Conservation (phyloP, 2,113 vertebrate genomes). For the Colius striatus region DNA sequence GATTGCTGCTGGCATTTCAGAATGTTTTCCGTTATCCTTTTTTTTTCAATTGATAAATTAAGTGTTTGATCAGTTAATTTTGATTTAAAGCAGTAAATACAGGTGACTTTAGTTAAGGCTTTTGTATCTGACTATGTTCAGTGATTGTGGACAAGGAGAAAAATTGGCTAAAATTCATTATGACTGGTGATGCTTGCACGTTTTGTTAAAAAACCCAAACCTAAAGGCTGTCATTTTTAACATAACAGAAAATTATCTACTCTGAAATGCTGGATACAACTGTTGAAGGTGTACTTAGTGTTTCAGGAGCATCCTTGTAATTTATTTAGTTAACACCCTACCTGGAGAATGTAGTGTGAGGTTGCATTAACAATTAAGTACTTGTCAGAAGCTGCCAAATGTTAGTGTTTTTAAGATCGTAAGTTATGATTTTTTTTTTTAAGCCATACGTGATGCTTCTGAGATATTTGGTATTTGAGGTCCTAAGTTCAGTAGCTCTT, state of each 20-base stretch:
- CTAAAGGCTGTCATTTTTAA: neutral
- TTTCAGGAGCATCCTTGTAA: neutral
- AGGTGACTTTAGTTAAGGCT: neutral
- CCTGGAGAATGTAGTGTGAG: neutral
- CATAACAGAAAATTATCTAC: neutral
- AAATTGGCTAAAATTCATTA: neutral
- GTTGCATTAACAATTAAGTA: neutral
- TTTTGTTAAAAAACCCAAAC: neutral
- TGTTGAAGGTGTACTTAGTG: neutral
- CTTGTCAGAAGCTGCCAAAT: neutral
- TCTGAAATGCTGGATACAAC: neutral
- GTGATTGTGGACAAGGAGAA: neutral
- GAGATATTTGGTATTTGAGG: neutral
- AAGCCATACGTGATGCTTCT: neutral
- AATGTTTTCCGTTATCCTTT: neutral
- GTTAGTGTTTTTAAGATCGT: neutral
- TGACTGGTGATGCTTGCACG: neutral
- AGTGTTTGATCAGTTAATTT: neutral
- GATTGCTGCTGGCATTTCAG: neutral
- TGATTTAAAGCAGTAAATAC: neutral
- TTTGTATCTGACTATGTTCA: neutral
- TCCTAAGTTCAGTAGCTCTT: neutral
- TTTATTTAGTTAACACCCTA: neutral
- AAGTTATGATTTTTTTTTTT: neutral
- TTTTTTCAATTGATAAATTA: rapidly evolving